Percentiles rank a stretch among this genome's conserved stretches.
Conservation (phyloP, 2,113 vertebrate species). For the Trinectes maculatus region DNA sequence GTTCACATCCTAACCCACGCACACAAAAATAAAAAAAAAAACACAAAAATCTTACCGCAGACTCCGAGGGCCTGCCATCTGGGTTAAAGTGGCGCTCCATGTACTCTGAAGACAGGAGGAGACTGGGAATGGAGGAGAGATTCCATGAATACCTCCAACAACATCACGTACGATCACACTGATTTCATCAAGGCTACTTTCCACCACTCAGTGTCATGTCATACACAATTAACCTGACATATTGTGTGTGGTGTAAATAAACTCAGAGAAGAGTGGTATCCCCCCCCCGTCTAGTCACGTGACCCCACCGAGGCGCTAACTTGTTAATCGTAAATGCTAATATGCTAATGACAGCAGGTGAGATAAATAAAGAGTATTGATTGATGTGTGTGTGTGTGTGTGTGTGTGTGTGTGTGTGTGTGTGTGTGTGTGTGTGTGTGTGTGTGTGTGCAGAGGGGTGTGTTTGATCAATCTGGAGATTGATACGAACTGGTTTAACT, state of each 20-base stretch:
- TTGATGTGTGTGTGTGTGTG: conserved; percentile 17
- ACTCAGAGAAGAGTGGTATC: conserved; percentile 30
- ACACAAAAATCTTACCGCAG: conserved; percentile 78
- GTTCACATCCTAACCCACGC: background rate
- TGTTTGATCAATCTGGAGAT: background rate
- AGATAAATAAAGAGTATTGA: conserved; percentile 48
- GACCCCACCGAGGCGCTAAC: conserved; percentile 49
- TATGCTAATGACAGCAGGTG: conserved; percentile 64
- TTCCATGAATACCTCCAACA: conserved; percentile 4
- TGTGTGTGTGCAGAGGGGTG: too few species aligned
- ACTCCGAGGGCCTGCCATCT: conserved; percentile 81
- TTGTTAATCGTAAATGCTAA: conserved; percentile 51
- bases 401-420: too few species aligned
- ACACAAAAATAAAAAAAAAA: background rate
- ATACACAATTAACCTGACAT: conserved; percentile 4
- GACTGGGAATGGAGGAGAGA: conserved; percentile 74
- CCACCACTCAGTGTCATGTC: conserved; percentile 10
- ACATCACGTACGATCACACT: background rate
- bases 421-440: too few species aligned
- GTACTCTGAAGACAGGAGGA: conserved; percentile 90
- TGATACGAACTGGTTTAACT: conserved; percentile 89
- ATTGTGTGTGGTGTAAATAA: conserved; percentile 26
- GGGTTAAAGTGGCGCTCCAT: conserved; percentile 86
- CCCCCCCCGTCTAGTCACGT: conserved; percentile 49
- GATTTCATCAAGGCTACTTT: background rate